A percentile compares a stretch with the other conserved stretches of the same genome.
Conservation (phyloP, 2,888 invertebrate genomes). For the Orthosia cruda region DNA sequence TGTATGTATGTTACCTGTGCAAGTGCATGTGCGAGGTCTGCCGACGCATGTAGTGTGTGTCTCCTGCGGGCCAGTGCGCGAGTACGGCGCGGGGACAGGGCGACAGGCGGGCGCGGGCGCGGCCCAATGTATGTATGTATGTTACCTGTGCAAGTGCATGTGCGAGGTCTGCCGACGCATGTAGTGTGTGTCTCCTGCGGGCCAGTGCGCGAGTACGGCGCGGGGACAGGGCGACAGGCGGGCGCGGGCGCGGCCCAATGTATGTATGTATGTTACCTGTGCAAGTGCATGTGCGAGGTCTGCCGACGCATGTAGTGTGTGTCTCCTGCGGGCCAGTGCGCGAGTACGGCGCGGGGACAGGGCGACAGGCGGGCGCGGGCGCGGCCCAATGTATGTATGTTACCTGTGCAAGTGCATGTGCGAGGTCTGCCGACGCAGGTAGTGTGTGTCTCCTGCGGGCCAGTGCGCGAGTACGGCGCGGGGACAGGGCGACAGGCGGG, state of each 20-base stretch:
- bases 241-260: slow-evolving; percentile 11
- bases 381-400: background rate
- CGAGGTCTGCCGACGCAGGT: slow-evolving; percentile 75
- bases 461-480: slow-evolving; percentile 80
- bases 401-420: slow-evolving; percentile 76
- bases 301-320: slow-evolving; percentile 67
- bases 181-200: slow-evolving; percentile 74
- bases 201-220: slow-evolving; percentile 80
- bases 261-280: slow-evolving; percentile 64
- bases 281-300: slow-evolving; percentile 79
- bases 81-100: slow-evolving; percentile 77
- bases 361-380: slow-evolving; percentile 50
- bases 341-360: slow-evolving; percentile 80
- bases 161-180: slow-evolving; percentile 76
- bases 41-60: slow-evolving; percentile 70
- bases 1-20: slow-evolving; percentile 67
- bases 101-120: slow-evolving; percentile 38
- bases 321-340: slow-evolving; percentile 78
- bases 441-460: slow-evolving; percentile 75
- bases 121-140: background rate
- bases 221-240: slow-evolving; percentile 72
- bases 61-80: slow-evolving; percentile 80
- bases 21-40: slow-evolving; percentile 77
- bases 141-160: slow-evolving; percentile 74
- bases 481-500: slow-evolving; percentile 70